Evolutionary conservation across 2,797 vertebrate species (phyloP).

Genomic region (Arremon aurantiirostris): DNA sequence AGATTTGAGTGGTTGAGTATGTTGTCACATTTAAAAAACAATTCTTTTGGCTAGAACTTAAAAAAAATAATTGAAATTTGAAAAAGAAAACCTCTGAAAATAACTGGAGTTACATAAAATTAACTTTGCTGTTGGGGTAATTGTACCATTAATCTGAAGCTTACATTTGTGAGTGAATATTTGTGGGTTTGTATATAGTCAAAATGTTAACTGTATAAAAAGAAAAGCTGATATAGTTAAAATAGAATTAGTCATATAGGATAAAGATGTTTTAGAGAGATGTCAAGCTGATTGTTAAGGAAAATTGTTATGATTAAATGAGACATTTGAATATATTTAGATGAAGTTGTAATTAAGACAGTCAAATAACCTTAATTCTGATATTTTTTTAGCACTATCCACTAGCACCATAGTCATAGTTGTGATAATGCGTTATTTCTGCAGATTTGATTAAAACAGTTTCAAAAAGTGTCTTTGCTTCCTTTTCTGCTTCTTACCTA

Average conservation of each 20-base stretch:
- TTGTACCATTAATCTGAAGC: neutral
- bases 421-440: neutral
- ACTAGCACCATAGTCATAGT: fast-evolving
- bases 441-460: neutral
- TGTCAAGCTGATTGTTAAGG: neutral
- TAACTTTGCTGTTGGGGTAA: neutral
- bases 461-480: neutral
- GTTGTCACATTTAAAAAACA: neutral
- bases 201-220: neutral
- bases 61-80: neutral
- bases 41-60: neutral
- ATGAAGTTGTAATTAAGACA: neutral
- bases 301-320: neutral
- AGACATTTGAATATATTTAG: neutral
- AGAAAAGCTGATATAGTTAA: neutral
- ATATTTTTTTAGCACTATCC: neutral
- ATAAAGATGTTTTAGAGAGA: neutral
- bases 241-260: neutral
- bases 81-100: neutral
- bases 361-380: neutral
- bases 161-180: neutral
- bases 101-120: neutral
- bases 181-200: neutral
- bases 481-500: neutral
- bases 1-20: neutral